phyloP scores from a whole-genome alignment of 2,797 vertebrate species.

The Gymnoscopelus braueri region DNA sequence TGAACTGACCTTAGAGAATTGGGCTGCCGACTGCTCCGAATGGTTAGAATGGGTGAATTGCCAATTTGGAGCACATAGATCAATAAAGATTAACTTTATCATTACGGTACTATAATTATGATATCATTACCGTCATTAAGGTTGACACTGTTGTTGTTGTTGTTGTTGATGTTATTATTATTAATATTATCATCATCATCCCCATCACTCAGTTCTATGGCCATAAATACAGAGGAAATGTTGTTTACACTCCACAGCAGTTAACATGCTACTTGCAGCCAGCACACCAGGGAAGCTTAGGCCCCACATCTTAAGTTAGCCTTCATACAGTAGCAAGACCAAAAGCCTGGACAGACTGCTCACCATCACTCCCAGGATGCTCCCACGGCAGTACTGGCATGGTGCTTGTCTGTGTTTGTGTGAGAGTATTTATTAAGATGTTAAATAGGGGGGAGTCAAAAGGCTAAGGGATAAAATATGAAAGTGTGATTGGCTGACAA shows the following conservation, averaged over 20 bases:
- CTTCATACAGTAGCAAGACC: slow-evolving; percentile 43
- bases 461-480: slow-evolving; percentile 50
- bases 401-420: slow-evolving; percentile 57
- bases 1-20: too few relatives aligned
- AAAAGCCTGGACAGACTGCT: slow-evolving; percentile 52
- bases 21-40: too few relatives aligned
- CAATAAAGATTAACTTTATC: neutral
- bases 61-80: too few relatives aligned
- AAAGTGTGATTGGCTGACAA: slow-evolving; percentile 20
- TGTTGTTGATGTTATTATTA: slow-evolving; percentile 11
- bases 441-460: slow-evolving; percentile 37
- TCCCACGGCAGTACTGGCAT: slow-evolving; percentile 52
- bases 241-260: slow-evolving; percentile 43
- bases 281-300: slow-evolving; percentile 41
- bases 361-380: slow-evolving; percentile 57
- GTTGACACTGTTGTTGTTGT: neutral
- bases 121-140: too few relatives aligned
- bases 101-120: slow-evolving; percentile 29
- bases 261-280: slow-evolving; percentile 53
- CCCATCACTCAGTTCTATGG: neutral
- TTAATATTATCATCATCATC: slow-evolving; percentile 29
- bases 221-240: slow-evolving; percentile 25
- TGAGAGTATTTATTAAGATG: slow-evolving; percentile 45
- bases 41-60: too few relatives aligned
- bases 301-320: slow-evolving; percentile 45